phyloP scores from a whole-genome alignment of 2,888 invertebrate genomes.

The Netelia fuscicornis region DNA sequence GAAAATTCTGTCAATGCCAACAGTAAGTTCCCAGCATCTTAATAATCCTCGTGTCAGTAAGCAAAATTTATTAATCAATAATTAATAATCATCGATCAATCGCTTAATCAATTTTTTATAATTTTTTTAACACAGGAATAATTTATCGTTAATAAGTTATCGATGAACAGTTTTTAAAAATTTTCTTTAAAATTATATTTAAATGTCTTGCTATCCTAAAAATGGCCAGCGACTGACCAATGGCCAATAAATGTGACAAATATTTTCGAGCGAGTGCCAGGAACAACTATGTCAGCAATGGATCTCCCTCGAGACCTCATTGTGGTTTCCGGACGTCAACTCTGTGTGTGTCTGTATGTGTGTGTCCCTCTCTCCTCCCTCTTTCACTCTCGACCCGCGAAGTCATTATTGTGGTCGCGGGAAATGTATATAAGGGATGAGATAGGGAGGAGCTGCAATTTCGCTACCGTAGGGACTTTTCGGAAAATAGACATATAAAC shows the following conservation, averaged over 20 bases:
- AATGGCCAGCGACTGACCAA: conserved; percentile 16
- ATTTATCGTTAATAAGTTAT: too few relatives aligned
- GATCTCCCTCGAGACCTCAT: conserved; percentile 49
- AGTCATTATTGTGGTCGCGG: conserved; percentile 33
- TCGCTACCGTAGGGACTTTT: background rate
- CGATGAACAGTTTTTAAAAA: too few relatives aligned
- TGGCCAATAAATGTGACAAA: conserved; percentile 21
- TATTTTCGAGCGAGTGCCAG: conserved; percentile 17
- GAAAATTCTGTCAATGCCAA: background rate
- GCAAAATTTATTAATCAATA: too few relatives aligned
- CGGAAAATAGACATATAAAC: background rate
- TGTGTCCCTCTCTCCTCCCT: too few relatives aligned
- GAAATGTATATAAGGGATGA: conserved; percentile 20
- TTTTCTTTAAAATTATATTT: too few relatives aligned
- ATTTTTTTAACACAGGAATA: too few relatives aligned
- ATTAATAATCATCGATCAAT: too few relatives aligned
- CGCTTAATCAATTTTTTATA: too few relatives aligned
- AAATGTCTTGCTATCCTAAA: background rate
- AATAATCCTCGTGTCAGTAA: too few relatives aligned
- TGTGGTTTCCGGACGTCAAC: conserved; percentile 55
- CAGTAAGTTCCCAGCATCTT: background rate
- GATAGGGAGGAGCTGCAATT: background rate
- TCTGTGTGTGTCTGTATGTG: background rate
- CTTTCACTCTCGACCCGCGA: conserved; percentile 16
- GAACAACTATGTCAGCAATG: conserved; percentile 45